A percentile compares a stretch with the other conserved stretches of the same genome.
Conservation (phyloP, 2,888 invertebrate genomes). For the Acanthoscelides obtectus region DNA sequence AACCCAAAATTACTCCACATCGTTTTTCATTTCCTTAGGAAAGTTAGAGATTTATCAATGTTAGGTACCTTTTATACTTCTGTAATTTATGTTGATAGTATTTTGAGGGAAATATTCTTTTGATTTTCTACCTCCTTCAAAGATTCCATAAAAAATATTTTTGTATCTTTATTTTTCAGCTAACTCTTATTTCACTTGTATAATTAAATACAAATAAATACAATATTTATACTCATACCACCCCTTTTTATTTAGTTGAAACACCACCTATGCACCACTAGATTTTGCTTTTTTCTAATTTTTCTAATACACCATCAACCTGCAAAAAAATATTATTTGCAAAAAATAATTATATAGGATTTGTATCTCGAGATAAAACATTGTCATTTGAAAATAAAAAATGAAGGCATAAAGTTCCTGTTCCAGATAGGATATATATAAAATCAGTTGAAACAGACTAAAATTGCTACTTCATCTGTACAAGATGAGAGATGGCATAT, state of each 20-base stretch:
- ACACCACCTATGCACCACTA: no score
- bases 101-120: neutral
- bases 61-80: neutral
- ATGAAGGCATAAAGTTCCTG: no score
- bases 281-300: no score
- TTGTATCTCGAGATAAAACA: no score
- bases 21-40: neutral
- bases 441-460: no score
- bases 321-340: no score
- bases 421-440: no score
- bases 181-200: neutral
- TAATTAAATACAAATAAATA: neutral
- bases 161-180: neutral
- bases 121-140: neutral
- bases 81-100: neutral
- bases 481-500: no score
- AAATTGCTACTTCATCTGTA: no score
- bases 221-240: neutral
- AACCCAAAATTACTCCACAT: neutral
- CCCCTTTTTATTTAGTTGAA: neutral
- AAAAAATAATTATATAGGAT: no score
- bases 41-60: neutral
- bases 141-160: neutral
- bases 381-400: no score
- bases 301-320: no score